A percentile compares a stretch with the other conserved stretches of the same genome.
phyloP scores from a whole-genome alignment of 2,888 invertebrate genomes.

The Xestia sexstrigata region DNA sequence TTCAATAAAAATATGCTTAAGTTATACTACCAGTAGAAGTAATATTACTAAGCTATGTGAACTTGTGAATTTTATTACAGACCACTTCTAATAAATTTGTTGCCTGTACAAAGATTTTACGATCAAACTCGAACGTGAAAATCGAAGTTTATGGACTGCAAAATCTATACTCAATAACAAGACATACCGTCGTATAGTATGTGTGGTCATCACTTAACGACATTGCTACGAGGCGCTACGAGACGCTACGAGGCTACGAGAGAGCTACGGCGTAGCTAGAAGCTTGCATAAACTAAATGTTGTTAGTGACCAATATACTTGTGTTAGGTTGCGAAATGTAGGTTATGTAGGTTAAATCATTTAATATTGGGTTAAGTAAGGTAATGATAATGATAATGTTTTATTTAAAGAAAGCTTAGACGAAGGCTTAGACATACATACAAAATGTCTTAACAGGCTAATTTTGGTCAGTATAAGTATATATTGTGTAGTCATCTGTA shows the following conservation, averaged over 20 bases:
- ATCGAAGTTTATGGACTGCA: conserved; percentile 4
- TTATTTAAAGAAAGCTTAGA: no score
- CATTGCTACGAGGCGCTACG: conserved; percentile 48
- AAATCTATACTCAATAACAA: conserved; percentile 21
- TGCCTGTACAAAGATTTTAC: not conserved
- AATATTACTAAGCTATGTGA: not conserved
- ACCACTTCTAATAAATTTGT: not conserved
- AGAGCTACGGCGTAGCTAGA: conserved; percentile 50
- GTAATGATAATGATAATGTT: no score
- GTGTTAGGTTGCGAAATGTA: conserved; percentile 18
- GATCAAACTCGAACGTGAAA: not conserved
- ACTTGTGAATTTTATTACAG: not conserved
- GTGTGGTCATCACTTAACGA: conserved; percentile 35
- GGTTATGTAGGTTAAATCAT: conserved; percentile 9
- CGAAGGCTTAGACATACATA: no score
- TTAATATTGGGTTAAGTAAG: not conserved
- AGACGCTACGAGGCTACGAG: conserved; percentile 47
- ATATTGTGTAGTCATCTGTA: no score
- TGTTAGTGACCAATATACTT: conserved; percentile 45
- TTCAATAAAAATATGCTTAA: not conserved
- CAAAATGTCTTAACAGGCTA: no score
- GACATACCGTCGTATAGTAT: not conserved
- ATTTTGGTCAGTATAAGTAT: no score
- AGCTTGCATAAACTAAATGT: conserved; percentile 47
- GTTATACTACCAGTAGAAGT: not conserved